Evolutionary conservation across 2,888 invertebrate genomes (phyloP).

Genomic region (Quadroppia sp.): DNA sequence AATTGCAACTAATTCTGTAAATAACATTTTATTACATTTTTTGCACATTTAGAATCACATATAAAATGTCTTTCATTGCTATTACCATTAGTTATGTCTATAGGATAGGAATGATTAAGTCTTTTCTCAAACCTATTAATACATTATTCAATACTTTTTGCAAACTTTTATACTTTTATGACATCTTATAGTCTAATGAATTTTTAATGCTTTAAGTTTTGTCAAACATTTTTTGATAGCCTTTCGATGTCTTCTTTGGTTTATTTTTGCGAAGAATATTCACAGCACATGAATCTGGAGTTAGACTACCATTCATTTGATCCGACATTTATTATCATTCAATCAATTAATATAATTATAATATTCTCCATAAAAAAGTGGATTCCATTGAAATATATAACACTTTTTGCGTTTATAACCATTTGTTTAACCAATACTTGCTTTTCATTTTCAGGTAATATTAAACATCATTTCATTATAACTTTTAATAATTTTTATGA

Average conservation of each 20-base stretch:
- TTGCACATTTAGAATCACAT: no score
- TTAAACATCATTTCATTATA: not conserved
- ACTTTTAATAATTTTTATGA: not conserved
- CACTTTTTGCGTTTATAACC: not conserved
- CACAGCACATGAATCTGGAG: not conserved
- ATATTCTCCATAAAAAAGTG: not conserved
- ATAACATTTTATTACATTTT: no score
- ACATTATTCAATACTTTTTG: no score
- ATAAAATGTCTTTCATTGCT: no score
- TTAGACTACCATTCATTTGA: not conserved
- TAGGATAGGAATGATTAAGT: no score
- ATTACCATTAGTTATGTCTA: no score
- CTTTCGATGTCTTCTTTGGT: not conserved
- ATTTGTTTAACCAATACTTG: not conserved
- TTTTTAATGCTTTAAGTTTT: not conserved
- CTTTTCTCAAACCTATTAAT: no score
- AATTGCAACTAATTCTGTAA: not conserved
- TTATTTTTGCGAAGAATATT: not conserved
- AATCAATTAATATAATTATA: not conserved
- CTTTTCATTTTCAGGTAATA: not conserved
- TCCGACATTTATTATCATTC: slow-evolving; percentile 5
- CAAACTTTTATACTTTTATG: no score
- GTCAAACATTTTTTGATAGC: not conserved
- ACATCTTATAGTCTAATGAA: not conserved
- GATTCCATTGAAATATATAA: not conserved